Evolutionary conservation across 2,797 vertebrate species (phyloP).

Genomic region (Cossypha heuglini): DNA sequence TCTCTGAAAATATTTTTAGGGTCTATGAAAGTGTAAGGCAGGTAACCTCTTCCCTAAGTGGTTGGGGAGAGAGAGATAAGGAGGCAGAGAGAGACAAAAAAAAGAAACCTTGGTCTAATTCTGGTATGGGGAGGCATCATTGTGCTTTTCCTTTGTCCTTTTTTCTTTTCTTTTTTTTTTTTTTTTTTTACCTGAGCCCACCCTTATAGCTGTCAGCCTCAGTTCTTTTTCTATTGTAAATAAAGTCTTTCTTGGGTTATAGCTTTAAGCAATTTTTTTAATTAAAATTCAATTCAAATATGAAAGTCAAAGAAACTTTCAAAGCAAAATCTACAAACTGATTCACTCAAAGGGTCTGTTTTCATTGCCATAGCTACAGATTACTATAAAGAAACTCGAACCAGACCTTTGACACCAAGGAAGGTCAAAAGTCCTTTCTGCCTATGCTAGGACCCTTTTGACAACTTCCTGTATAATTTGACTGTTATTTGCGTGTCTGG

Average conservation of each 20-base stretch:
- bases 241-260: constrained; percentile 53
- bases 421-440: constrained; percentile 79
- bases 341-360: constrained; percentile 69
- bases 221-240: constrained; percentile 48
- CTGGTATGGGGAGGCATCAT: neutral
- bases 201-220: constrained; percentile 26
- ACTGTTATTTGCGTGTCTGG: constrained; percentile 82
- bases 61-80: neutral
- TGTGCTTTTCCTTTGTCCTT: neutral
- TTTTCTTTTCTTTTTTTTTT: neutral
- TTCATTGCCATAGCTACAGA: constrained; percentile 73
- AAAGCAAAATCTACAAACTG: constrained; percentile 62
- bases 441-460: constrained; percentile 80
- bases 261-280: constrained; percentile 40
- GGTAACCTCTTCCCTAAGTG: constrained; percentile 35
- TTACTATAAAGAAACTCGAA: constrained; percentile 83
- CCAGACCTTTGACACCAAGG: constrained; percentile 80
- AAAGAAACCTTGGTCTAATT: constrained; percentile 4
- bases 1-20: constrained; percentile 65
- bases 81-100: neutral
- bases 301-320: constrained; percentile 64
- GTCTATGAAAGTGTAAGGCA: constrained; percentile 17
- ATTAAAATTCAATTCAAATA: constrained; percentile 65
- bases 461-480: constrained; percentile 85
- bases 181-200: neutral